Conservation (phyloP, 2,797 vertebrate species). For the Amazona finschi region DNA sequence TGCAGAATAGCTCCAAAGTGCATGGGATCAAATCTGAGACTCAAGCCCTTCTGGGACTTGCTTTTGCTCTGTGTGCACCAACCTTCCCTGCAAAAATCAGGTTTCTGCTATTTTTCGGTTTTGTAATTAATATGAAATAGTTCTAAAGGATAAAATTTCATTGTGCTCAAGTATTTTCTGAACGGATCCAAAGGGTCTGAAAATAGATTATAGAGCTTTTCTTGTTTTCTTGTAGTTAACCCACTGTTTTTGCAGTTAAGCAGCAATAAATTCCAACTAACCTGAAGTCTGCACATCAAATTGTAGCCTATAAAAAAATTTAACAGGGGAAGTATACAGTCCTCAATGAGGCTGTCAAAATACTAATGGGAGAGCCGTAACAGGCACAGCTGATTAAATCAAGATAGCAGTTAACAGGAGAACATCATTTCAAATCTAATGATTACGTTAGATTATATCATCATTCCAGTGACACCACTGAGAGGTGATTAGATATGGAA, state of each 20-base stretch:
- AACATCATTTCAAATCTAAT: background rate
- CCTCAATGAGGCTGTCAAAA: background rate
- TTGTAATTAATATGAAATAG: background rate
- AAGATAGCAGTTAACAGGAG: background rate
- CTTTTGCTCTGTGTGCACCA: background rate
- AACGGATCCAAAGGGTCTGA: background rate
- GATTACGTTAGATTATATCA: background rate
- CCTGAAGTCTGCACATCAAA: background rate
- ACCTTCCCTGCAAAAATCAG: background rate
- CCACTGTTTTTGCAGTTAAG: background rate
- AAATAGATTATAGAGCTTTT: background rate
- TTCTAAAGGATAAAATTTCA: background rate
- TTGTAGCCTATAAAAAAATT: background rate
- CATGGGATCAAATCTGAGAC: background rate
- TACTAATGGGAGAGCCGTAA: background rate
- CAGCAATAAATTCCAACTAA: background rate
- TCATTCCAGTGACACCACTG: background rate
- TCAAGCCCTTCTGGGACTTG: background rate
- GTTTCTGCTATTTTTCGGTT: background rate
- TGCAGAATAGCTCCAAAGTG: background rate
- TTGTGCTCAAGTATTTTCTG: background rate
- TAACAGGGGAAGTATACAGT: background rate
- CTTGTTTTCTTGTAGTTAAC: background rate
- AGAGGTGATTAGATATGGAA: background rate
- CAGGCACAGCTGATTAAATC: slow-evolving; percentile 2